Conservation (phyloP, 2,797 vertebrate species). For the Gobionotothen gibberifrons region DNA sequence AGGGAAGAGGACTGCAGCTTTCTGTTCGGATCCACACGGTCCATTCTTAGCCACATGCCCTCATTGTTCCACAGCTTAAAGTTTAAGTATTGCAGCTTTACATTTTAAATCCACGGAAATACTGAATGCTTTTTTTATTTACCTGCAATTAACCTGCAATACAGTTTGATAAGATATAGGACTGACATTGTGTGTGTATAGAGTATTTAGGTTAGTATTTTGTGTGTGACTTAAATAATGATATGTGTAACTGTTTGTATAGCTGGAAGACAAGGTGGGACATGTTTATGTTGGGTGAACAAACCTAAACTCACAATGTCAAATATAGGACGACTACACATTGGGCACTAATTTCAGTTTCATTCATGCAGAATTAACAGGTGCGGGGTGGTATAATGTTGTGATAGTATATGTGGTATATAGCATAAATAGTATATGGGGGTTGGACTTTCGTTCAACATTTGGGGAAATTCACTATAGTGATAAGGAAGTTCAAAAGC, state of each 20-base stretch:
- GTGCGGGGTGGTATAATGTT: neutral
- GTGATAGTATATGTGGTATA: neutral
- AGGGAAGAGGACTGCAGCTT: constrained; percentile 54
- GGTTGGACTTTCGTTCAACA: neutral
- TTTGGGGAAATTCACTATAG: neutral
- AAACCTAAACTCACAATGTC: constrained; percentile 10
- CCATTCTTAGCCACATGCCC: constrained; percentile 31
- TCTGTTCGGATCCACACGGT: constrained; percentile 45
- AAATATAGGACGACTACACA: neutral
- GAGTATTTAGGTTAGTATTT: constrained; percentile 10
- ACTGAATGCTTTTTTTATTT: neutral
- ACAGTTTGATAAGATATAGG: neutral
- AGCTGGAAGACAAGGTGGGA: neutral
- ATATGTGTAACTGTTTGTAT: neutral
- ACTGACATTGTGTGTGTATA: neutral
- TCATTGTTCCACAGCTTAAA: constrained; percentile 33
- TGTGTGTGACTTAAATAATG: neutral
- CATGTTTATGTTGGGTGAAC: constrained; percentile 15
- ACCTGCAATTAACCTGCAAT: neutral
- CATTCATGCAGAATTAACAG: neutral
- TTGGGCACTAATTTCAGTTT: neutral
- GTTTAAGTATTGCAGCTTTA: constrained; percentile 3
- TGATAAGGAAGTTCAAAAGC: constrained; percentile 7
- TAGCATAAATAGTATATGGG: neutral
- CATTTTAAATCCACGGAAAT: constrained; percentile 6